These are phyloP conservation scores for Hermetia illucens DNA, from an alignment of 1,140 invertebrate species.

Conservation along the genomic window DNA sequence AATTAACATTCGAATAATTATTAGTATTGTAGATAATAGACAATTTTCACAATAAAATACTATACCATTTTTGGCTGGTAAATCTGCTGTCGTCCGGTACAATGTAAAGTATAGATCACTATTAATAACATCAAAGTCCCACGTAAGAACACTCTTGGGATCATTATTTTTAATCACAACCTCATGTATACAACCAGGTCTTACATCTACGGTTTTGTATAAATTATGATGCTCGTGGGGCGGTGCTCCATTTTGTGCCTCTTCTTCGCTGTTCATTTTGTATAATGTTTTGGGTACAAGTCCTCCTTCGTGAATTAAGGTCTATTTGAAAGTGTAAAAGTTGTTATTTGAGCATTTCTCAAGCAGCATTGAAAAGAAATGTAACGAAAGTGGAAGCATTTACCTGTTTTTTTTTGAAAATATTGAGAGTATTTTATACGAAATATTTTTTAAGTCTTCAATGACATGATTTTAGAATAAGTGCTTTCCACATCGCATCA, in stretches of 20 bases:
- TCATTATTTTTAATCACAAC: slow-evolving; percentile 70
- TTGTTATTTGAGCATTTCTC: too few relatives aligned
- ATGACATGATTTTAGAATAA: too few relatives aligned
- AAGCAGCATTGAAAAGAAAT: background rate
- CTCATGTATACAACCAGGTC: slow-evolving; percentile 59
- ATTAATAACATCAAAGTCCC: slow-evolving; percentile 93
- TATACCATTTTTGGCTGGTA: slow-evolving; percentile 25
- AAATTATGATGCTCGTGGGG: slow-evolving; percentile 35
- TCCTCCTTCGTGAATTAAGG: slow-evolving; percentile 70
- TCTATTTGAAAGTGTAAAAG: slow-evolving; percentile 34
- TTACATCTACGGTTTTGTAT: slow-evolving; percentile 38
- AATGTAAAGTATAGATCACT: slow-evolving; percentile 80
- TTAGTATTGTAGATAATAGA: background rate
- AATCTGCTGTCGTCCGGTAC: slow-evolving; percentile 46
- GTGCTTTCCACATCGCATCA: too few relatives aligned
- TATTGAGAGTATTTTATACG: background rate
- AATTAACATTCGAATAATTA: background rate
- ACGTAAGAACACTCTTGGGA: slow-evolving; percentile 80
- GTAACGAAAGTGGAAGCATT: background rate
- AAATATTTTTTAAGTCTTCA: background rate
- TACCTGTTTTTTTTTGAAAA: background rate
- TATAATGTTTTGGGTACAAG: slow-evolving; percentile 83
- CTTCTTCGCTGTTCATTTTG: slow-evolving; percentile 55
- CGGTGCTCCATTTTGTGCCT: slow-evolving; percentile 15
- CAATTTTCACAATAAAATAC: background rate